These are phyloP conservation scores for Melolontha melolontha DNA, from an alignment of 2,888 invertebrate genomes.

Conservation along the genomic window DNA sequence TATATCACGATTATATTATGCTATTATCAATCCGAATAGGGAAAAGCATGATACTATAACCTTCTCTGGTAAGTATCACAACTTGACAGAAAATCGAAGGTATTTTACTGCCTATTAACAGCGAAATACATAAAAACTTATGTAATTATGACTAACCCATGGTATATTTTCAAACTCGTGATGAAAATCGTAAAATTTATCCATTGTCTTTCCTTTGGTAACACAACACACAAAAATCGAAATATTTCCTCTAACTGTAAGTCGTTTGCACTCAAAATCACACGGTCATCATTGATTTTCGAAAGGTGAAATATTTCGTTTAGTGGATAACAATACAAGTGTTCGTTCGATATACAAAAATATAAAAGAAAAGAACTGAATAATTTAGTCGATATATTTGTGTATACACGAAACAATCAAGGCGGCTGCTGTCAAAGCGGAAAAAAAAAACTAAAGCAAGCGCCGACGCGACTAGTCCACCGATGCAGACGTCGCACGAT, in stretches of 20 bases:
- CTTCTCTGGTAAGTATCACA: no score
- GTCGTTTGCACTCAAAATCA: slow-evolving; percentile 1
- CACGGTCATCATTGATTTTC: slow-evolving; percentile 20
- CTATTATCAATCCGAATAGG: no score
- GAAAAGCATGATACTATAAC: no score
- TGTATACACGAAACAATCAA: slow-evolving; percentile 14
- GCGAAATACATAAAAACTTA: neutral
- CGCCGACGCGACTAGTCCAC: slow-evolving; percentile 35
- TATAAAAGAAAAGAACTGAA: no score
- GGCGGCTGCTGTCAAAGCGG: slow-evolving; percentile 32
- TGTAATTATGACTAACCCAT: slow-evolving; percentile 55
- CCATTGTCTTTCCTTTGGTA: slow-evolving; percentile 49
- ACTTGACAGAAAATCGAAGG: no score
- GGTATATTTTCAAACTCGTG: slow-evolving; percentile 61
- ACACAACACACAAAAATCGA: slow-evolving; percentile 16
- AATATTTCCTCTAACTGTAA: neutral
- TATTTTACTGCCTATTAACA: no score
- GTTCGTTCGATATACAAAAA: no score
- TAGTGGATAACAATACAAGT: no score
- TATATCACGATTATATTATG: no score
- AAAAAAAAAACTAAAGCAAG: slow-evolving; percentile 12
- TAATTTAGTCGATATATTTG: no score
- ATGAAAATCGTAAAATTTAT: slow-evolving; percentile 59
- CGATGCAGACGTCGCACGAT: slow-evolving; percentile 33
- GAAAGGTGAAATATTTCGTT: slow-evolving; percentile 4